phyloP scores from a whole-genome alignment of 2,888 invertebrate genomes.

The Lasioglossum villosulum region DNA sequence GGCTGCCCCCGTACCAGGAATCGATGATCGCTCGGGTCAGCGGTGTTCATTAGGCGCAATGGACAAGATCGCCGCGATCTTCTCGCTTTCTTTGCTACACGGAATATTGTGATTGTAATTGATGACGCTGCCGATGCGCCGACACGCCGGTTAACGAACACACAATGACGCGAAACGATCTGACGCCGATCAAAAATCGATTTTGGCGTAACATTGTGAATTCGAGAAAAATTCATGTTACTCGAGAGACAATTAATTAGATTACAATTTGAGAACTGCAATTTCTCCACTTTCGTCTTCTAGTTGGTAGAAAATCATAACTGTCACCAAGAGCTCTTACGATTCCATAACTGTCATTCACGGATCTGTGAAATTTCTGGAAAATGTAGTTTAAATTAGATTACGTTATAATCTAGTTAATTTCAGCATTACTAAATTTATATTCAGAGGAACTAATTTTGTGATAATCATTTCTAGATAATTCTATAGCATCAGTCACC shows the following conservation, averaged over 20 bases:
- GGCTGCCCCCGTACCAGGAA: constrained; percentile 48
- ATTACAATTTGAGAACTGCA: background rate
- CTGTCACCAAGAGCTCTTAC: background rate
- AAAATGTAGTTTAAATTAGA: background rate
- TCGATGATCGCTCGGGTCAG: constrained; percentile 43
- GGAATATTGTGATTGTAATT: background rate
- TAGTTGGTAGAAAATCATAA: background rate
- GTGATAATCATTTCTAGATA: background rate
- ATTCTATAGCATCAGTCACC: background rate
- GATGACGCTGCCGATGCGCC: background rate
- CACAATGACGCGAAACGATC: background rate
- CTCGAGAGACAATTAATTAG: background rate
- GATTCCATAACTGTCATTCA: background rate
- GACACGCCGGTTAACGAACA: background rate
- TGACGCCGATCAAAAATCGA: background rate
- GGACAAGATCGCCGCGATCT: background rate
- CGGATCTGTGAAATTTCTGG: background rate
- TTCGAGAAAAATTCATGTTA: background rate
- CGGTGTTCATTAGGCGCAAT: constrained; percentile 18
- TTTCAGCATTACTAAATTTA: background rate
- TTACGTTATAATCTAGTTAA: background rate
- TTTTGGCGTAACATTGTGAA: too few species aligned
- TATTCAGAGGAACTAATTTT: background rate
- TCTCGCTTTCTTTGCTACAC: constrained; percentile 6
- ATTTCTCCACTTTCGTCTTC: background rate